Conservation (phyloP, 1,140 invertebrate genomes). For the Cydia strobilella region DNA sequence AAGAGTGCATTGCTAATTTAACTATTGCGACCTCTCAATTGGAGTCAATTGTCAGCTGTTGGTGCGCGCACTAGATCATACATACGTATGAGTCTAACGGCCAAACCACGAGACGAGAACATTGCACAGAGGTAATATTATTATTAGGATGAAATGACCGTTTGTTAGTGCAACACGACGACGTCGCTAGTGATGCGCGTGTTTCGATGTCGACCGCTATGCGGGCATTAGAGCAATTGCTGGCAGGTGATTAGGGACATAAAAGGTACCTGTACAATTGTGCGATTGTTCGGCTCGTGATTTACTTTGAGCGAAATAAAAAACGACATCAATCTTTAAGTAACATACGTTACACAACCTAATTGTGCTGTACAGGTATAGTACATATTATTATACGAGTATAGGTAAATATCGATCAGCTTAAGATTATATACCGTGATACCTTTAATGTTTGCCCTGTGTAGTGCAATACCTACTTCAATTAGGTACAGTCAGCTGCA, state of each 20-base stretch:
- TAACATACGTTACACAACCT: constrained; percentile 32
- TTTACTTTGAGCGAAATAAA: constrained; percentile 36
- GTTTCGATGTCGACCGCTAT: constrained; percentile 44
- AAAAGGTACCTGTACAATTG: constrained; percentile 47
- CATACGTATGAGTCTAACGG: neutral
- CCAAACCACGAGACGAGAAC: neutral
- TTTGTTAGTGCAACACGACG: constrained; percentile 38
- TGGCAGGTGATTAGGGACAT: constrained; percentile 50
- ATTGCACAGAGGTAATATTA: neutral
- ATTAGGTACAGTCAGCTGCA: too few relatives aligned
- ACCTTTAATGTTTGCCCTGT: too few relatives aligned
- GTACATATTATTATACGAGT: neutral
- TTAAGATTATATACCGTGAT: too few relatives aligned
- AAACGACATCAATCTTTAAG: constrained; percentile 35
- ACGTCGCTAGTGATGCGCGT: constrained; percentile 36
- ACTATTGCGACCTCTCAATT: constrained; percentile 72
- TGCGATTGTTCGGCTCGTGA: constrained; percentile 44
- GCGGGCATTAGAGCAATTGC: constrained; percentile 52
- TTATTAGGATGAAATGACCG: neutral
- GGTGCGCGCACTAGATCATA: constrained; percentile 10
- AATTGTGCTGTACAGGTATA: neutral
- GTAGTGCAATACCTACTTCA: too few relatives aligned
- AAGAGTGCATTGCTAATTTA: constrained; percentile 61
- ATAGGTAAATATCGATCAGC: neutral
- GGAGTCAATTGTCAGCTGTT: constrained; percentile 60